Base-by-base conservation (phyloP, 2,888 invertebrate species). In the Lasioglossum morio region DNA sequence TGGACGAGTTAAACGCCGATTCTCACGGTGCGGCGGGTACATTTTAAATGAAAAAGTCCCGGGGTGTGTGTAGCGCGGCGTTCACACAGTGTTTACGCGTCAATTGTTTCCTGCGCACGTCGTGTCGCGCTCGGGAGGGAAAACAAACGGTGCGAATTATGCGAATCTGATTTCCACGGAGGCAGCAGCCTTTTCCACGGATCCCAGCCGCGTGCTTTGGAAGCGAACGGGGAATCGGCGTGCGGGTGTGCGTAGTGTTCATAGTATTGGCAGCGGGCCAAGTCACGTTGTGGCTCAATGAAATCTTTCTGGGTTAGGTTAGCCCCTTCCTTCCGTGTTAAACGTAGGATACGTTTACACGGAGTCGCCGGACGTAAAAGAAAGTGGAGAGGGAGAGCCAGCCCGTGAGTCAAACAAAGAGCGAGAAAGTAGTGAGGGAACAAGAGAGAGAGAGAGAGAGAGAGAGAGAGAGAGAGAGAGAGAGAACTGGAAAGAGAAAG, bases 281-380 rank as follows among this genome's bases (percentile, higher is more conserved):
- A 92, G 91, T 91, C 91, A 93, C 91, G 93, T 93, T 91, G 92
- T 89, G 90, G 89, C 94, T 94, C 94, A 95, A 95, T 95, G 95
- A 94, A 94, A 94, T 94, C 94, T 95, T 94, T 94, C 93, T 94
- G 87, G 94, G 94, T 94, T 94, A 94, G 92, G 91, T 92, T 92
- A 92, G 90, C 87, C 92, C 84, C 91, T 89, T 93, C 91, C 91
- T 93, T 92, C 89, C 91, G 90, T 89, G 92, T 92, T 92, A 91
- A 93, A 89, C 92, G 91, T 92, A 91, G 92, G 91, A 93, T 93
- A 92, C 92, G 92, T 92, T 94, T 92, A 92, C 93, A 91, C 92
- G 88, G 92, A 89, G 78, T 79, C 87, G 88, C 74, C 85, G 82
- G 87, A 81, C 76, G 86, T 81, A 85, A 37, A 69, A 69, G 69